Conservation (phyloP, 2,113 vertebrate species). For the Thamnaconus septentrionalis region DNA sequence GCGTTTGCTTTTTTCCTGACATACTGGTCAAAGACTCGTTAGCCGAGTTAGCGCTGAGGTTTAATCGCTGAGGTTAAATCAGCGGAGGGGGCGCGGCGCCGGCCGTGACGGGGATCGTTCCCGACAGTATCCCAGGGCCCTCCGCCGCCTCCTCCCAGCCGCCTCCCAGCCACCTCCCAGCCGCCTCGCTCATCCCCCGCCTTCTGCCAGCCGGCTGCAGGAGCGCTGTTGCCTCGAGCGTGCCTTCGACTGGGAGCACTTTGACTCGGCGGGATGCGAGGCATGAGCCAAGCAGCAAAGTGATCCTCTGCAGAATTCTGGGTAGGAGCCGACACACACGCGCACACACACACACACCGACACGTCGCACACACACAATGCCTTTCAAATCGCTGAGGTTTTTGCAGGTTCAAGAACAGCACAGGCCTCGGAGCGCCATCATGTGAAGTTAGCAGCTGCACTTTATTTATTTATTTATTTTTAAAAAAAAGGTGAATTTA, state of each 20-base stretch:
- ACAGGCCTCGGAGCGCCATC: slow-evolving; percentile 27
- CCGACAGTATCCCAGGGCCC: slow-evolving; percentile 29
- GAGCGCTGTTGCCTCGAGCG: slow-evolving; percentile 46
- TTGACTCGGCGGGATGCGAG: slow-evolving; percentile 52
- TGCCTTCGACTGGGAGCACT: slow-evolving; percentile 44
- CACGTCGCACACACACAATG: too few species aligned
- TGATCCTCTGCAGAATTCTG: slow-evolving; percentile 47
- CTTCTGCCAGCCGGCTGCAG: slow-evolving; percentile 29
- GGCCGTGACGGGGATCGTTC: slow-evolving; percentile 51
- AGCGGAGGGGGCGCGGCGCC: slow-evolving; percentile 18
- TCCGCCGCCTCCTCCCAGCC: not conserved
- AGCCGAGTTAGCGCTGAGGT: slow-evolving; percentile 54
- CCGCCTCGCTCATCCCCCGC: slow-evolving; percentile 23
- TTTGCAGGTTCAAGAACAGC: slow-evolving; percentile 39
- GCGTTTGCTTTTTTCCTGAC: slow-evolving; percentile 47
- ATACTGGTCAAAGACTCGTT: slow-evolving; percentile 67
- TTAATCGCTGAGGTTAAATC: slow-evolving; percentile 47
- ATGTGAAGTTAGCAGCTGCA: slow-evolving; percentile 26
- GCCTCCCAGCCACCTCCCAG: slow-evolving; percentile 38
- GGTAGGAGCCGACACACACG: slow-evolving; percentile 26
- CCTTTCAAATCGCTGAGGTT: slow-evolving; percentile 1
- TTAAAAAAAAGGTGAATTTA: not conserved
- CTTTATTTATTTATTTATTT: slow-evolving; percentile 21
- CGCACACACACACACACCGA: too few species aligned
- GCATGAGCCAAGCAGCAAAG: slow-evolving; percentile 52